Base-by-base conservation (phyloP, 2,888 invertebrate species). In the Stenolophus ochropezus region DNA sequence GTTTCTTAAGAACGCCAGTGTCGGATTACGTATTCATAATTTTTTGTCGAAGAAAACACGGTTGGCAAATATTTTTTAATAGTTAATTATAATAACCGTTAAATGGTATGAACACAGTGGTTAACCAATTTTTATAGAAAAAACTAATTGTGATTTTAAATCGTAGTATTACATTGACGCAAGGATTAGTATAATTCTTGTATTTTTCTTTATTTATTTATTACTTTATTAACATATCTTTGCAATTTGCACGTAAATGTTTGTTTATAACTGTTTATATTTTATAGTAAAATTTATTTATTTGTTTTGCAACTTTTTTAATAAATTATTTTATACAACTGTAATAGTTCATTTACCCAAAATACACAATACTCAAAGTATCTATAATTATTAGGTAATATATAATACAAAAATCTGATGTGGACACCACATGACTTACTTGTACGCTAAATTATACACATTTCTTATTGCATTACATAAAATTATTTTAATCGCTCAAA, bases 1-100 rank as follows among this genome's bases (percentile, higher is more conserved):
- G 56, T 76, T 76, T 56, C 58, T 76, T 56, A 58, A 76, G 58
- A 58, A 56, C 65, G 1, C 16, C 33, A 56, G 76, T 76, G 56
- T 76, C 56, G 58, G 53, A 58, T 76, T 58, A 76, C 58, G 33
- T 42, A 58, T 76, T 56, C 25, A 49, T 47, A 61, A 51, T 74
- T 53, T 75, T 75, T 75, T 51, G 25, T 75, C 4, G 0, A 21
- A 49, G n/a, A 73, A 69, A 42, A 16, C 20, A 47, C 69, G 42
- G 47, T 21, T 42, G 69, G 69, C 18, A 61, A 61, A 61, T 61
- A 69, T 42, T 69, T 69, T 69, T 47, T 42, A 69, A 69, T 69
- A 42, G 33, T 69, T 69, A 42, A 69, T 69, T 42, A 69, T 69
- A 69, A 61, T 61, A 61, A 61, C 61, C 61, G 61, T 69, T 69